Base-by-base conservation (phyloP, 2,113 vertebrate genomes). In the Melanerpes aurifrons region DNA sequence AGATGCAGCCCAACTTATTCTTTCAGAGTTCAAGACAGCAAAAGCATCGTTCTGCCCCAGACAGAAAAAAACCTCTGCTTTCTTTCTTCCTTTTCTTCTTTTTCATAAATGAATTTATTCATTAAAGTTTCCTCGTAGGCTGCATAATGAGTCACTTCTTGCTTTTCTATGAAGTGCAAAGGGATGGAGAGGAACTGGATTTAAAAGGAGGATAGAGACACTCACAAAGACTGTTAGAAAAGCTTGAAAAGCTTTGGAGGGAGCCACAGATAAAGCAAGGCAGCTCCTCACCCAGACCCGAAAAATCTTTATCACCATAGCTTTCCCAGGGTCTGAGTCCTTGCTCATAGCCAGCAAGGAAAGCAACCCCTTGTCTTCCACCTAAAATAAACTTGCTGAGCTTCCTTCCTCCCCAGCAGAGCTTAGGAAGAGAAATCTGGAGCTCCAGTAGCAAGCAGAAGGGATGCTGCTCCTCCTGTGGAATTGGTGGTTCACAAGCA, bases 131-230 rank as follows among this genome's bases (percentile, higher is more conserved):
- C 82, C 78, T 95, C 2, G 57, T 91, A 89, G 95, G 95, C 85
- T 87, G 91, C 17, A 72, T 76, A 94, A 86, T 94, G 95, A 96
- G 90, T 96, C 96, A 96, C 64, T 83, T 47, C 90, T 87, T 69
- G 80, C 40, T 92, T 62, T 87, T 86, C 76, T 59, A 5, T 10
- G 63, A 90, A 92, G 82, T 62, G 91, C 74, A 89, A 93, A 88
- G n/a, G 70, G 86, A 84, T 45, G 70, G n/a, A 69, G 78, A 84
- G 58, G 25, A 95, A 54, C 3, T 22, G 69, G 54, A 72, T 90
- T 88, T 78, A 71, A 91, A 90, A 17, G 68, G 19, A 68, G 79
- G 64, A 91, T 10, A 37, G 70, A 94, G 86, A 90, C 40, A 37
- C 64, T 71, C 58, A 80, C 53, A 86, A 91, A 95, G 70, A 76